These are phyloP conservation scores for Zootermopsis nevadensis DNA, from an alignment of 2,888 invertebrate genomes.

Conservation along the genomic window DNA sequence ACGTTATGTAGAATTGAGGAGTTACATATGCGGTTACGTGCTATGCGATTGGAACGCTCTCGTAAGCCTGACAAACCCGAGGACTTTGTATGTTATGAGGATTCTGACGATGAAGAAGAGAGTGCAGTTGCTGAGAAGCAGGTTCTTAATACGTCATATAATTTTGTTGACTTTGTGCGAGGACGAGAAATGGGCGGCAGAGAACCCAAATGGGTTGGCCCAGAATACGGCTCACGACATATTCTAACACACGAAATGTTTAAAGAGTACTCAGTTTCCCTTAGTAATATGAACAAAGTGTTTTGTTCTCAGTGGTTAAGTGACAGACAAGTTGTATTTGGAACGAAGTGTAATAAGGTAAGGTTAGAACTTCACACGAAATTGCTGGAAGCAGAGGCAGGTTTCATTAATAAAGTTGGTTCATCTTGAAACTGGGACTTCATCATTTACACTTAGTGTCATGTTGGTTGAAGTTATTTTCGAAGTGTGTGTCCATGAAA, in stretches of 20 bases:
- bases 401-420: too few species aligned
- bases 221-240: slow-evolving; percentile 86
- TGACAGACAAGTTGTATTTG: slow-evolving; percentile 94
- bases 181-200: slow-evolving; percentile 79
- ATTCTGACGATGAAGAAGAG: slow-evolving; percentile 88
- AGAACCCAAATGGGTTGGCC: slow-evolving; percentile 78
- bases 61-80: slow-evolving; percentile 89
- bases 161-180: slow-evolving; percentile 86
- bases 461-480: too few species aligned
- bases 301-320: slow-evolving; percentile 97
- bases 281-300: slow-evolving; percentile 90
- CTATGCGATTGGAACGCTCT: slow-evolving; percentile 74
- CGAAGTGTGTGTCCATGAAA: too few species aligned
- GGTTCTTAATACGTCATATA: slow-evolving; percentile 82
- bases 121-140: slow-evolving; percentile 78
- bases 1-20: slow-evolving; percentile 78
- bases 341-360: slow-evolving; percentile 97
- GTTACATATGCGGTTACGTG: slow-evolving; percentile 74
- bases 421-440: too few species aligned
- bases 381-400: too few species aligned
- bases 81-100: slow-evolving; percentile 90
- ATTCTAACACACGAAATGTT: slow-evolving; percentile 91
- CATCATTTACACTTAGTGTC: background rate
- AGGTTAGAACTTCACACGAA: slow-evolving; percentile 43
- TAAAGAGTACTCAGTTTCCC: slow-evolving; percentile 83